Conservation (phyloP, 64 coral and sea anemone genomes). For the Orbicella faveolata region DNA sequence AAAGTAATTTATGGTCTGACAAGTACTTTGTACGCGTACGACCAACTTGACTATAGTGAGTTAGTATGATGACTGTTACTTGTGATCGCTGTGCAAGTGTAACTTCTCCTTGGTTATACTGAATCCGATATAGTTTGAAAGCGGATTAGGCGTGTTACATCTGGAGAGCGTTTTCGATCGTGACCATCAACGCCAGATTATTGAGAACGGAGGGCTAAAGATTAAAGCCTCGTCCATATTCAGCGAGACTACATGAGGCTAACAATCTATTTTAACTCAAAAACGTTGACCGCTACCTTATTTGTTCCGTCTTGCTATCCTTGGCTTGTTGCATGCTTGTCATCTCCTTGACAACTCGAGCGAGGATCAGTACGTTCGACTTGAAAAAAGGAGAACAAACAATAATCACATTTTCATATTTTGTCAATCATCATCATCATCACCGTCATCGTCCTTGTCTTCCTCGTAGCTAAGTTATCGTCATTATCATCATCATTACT, state of each 20-base stretch:
- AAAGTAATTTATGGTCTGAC: background rate
- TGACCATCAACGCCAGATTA: no score
- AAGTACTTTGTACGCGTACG: no score
- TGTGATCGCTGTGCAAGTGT: no score
- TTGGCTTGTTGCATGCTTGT: slow-evolving; percentile 27
- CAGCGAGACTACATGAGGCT: background rate
- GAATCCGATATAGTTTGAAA: no score
- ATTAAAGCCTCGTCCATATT: background rate
- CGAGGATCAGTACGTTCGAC: slow-evolving; percentile 1
- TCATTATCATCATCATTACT: background rate
- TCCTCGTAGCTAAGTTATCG: no score
- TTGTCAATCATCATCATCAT: background rate
- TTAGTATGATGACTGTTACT: no score
- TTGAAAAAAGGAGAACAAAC: background rate
- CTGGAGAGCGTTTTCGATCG: no score
- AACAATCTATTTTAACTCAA: background rate
- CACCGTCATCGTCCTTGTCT: background rate
- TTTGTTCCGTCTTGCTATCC: background rate
- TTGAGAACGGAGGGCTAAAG: background rate
- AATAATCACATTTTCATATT: background rate
- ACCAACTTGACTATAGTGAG: no score
- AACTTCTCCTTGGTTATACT: no score
- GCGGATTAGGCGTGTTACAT: no score
- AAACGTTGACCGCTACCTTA: background rate
- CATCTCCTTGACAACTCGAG: slow-evolving; percentile 42